Percentiles rank a stretch among this genome's conserved stretches.
phyloP scores from a whole-genome alignment of 2,888 invertebrate species.

The Slavum lentiscoides region DNA sequence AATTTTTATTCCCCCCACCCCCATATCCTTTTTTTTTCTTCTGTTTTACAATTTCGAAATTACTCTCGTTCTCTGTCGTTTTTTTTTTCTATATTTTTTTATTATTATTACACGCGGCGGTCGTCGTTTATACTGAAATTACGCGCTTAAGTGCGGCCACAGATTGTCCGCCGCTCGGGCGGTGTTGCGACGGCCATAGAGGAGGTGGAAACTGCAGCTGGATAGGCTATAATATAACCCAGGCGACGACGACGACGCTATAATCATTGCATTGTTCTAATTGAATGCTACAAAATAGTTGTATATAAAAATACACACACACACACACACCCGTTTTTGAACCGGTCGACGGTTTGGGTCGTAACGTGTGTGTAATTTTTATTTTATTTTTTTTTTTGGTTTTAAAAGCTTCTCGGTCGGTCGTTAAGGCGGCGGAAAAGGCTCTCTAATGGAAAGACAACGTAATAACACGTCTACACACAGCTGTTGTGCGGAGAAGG shows the following conservation, averaged over 20 bases:
- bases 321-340: constrained; percentile 14
- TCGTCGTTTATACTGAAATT: constrained; percentile 42
- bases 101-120: background rate
- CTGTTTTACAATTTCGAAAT: constrained; percentile 23
- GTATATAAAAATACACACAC: too few relatives aligned
- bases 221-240: background rate
- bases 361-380: constrained; percentile 5
- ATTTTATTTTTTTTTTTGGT: constrained; percentile 5
- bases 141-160: constrained; percentile 48
- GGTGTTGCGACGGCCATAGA: background rate
- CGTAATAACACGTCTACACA: constrained; percentile 49
- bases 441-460: constrained; percentile 48
- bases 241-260: background rate
- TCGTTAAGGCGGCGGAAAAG: constrained; percentile 40
- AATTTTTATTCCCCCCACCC: constrained; percentile 14
- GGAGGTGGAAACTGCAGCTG: background rate
- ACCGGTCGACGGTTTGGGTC: background rate
- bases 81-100: constrained; percentile 27
- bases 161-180: background rate
- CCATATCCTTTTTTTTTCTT: background rate
- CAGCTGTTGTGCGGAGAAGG: background rate
- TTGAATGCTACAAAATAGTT: constrained; percentile 22
- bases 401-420: constrained; percentile 42
- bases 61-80: constrained; percentile 3
- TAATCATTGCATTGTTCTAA: constrained; percentile 44